Conservation (phyloP, 2,888 invertebrate genomes). For the Meiosimyza decipiens region DNA sequence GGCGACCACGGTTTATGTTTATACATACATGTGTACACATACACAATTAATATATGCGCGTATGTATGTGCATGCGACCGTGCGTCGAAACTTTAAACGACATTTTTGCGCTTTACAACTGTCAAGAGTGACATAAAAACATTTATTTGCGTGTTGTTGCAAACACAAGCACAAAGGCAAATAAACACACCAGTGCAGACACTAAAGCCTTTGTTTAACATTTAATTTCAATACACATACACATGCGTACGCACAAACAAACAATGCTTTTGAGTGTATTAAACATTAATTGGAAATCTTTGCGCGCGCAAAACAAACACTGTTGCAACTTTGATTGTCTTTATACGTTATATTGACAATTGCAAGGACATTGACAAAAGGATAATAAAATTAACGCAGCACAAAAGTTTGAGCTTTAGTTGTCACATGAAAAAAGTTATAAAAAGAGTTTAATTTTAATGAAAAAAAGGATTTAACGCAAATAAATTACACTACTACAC, state of each 20-base stretch:
- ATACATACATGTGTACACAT: conserved; percentile 1
- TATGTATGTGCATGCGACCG: neutral
- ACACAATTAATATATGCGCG: neutral
- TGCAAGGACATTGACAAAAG: too few species aligned
- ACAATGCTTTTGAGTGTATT: conserved; percentile 4
- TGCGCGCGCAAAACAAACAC: too few species aligned
- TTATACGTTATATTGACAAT: too few species aligned
- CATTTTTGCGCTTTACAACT: neutral
- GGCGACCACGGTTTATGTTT: conserved; percentile 14
- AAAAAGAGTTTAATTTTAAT: too few species aligned
- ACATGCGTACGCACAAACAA: neutral
- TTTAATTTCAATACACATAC: neutral
- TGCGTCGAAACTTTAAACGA: conserved; percentile 3
- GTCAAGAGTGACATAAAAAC: conserved; percentile 16
- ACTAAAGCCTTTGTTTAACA: neutral
- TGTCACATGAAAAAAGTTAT: too few species aligned
- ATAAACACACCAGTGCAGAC: neutral
- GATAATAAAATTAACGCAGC: too few species aligned
- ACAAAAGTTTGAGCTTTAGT: too few species aligned
- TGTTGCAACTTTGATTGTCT: too few species aligned
- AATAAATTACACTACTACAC: too few species aligned
- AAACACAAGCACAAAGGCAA: neutral
- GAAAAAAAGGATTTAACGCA: too few species aligned
- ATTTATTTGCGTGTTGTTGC: conserved; percentile 18
- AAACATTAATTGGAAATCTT: conserved; percentile 3